Conservation (phyloP, 2,888 invertebrate genomes). For the Timema cristinae region DNA sequence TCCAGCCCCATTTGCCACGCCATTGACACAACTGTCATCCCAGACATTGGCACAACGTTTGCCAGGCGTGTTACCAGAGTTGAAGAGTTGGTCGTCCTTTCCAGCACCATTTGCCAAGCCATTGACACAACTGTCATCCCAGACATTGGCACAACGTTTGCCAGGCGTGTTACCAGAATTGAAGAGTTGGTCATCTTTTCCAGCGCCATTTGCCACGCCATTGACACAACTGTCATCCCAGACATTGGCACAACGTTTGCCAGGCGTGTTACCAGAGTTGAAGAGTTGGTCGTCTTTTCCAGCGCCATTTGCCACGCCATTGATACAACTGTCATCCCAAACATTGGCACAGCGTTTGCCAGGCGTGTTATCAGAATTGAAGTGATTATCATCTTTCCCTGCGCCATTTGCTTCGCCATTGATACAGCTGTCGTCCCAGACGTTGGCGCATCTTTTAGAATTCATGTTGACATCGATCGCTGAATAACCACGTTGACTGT, state of each 20-base stretch:
- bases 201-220: slow-evolving; percentile 20
- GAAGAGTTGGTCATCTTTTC: slow-evolving; percentile 20
- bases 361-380: slow-evolving; percentile 18
- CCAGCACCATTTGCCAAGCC: slow-evolving; percentile 26
- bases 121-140: slow-evolving; percentile 28
- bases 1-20: slow-evolving; percentile 20
- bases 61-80: slow-evolving; percentile 23
- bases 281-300: slow-evolving; percentile 21
- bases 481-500: no score
- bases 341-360: slow-evolving; percentile 3
- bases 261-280: slow-evolving; percentile 20
- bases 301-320: slow-evolving; percentile 18
- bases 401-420: slow-evolving; percentile 27
- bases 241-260: slow-evolving; percentile 26
- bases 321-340: slow-evolving; percentile 26
- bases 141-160: slow-evolving; percentile 24
- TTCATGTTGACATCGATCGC: no score
- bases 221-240: slow-evolving; percentile 27
- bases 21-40: slow-evolving; percentile 27
- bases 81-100: slow-evolving; percentile 24
- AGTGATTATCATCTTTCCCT: slow-evolving; percentile 24
- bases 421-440: slow-evolving; percentile 27
- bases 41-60: slow-evolving; percentile 25
- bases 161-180: slow-evolving; percentile 22
- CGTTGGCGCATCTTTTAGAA: slow-evolving; percentile 24